Evolutionary conservation across 2,888 invertebrate species (phyloP).

Genomic region (Fissipunctia ypsillon): DNA sequence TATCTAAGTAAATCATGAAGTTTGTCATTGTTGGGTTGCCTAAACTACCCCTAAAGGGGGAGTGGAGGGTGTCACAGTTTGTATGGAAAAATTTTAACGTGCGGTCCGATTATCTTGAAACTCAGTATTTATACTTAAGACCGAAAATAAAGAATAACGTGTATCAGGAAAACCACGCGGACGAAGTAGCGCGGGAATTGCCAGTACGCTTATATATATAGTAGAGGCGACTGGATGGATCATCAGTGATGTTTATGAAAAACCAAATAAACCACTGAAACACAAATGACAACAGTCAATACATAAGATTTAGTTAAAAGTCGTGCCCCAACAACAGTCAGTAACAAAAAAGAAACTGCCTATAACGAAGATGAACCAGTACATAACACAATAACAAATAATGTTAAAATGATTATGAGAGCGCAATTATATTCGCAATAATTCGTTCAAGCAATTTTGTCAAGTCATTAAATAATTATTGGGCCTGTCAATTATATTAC

Average conservation of each 20-base stretch:
- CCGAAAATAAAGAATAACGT: too few relatives aligned
- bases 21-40: too few relatives aligned
- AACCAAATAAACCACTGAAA: neutral
- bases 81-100: too few relatives aligned
- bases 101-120: too few relatives aligned
- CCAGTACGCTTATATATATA: neutral
- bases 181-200: too few relatives aligned
- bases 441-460: conserved; percentile 43
- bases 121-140: too few relatives aligned
- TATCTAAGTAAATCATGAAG: too few relatives aligned
- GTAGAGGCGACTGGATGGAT: neutral
- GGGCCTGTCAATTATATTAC: conserved; percentile 53
- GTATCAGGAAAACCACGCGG: too few relatives aligned
- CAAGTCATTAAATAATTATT: conserved; percentile 58
- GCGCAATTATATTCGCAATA: conserved; percentile 45
- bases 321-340: neutral
- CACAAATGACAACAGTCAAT: neutral
- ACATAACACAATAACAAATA: conserved; percentile 33
- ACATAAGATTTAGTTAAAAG: neutral
- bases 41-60: too few relatives aligned
- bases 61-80: too few relatives aligned
- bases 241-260: neutral
- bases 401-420: conserved; percentile 30
- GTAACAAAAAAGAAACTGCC: neutral
- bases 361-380: conserved; percentile 13